Percentiles rank a stretch among this genome's conserved stretches.
phyloP scores from a whole-genome alignment of 2,113 vertebrate species.

The Triplophysa siluroides region DNA sequence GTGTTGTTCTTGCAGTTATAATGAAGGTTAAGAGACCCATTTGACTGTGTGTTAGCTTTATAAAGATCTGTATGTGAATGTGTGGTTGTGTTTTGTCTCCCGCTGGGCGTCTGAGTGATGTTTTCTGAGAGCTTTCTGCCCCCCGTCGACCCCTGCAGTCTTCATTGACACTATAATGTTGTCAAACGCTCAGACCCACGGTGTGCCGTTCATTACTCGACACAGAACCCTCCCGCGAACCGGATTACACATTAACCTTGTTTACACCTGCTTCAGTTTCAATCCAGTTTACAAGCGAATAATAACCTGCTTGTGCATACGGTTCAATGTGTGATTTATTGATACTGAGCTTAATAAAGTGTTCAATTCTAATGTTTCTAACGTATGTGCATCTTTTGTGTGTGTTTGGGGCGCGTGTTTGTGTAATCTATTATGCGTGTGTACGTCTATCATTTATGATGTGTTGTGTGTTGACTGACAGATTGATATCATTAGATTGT shows the following conservation, averaged over 20 bases:
- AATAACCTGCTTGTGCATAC: neutral
- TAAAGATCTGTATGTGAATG: neutral
- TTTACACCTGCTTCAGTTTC: constrained; percentile 36
- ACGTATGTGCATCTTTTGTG: too few relatives aligned
- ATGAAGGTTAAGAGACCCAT: neutral
- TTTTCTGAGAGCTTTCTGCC: constrained; percentile 11
- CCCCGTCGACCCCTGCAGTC: constrained; percentile 5
- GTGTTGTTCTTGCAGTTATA: neutral
- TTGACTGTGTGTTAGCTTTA: neutral
- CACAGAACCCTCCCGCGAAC: neutral
- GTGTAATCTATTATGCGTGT: too few relatives aligned
- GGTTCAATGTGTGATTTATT: neutral
- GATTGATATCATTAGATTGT: constrained; percentile 75
- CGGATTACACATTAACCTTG: constrained; percentile 28
- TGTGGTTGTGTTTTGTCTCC: constrained; percentile 7
- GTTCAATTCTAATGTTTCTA: too few relatives aligned
- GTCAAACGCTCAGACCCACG: constrained; percentile 18
- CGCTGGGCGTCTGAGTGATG: neutral
- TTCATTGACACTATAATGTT: constrained; percentile 31
- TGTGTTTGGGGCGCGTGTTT: too few relatives aligned
- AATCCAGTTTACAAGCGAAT: neutral
- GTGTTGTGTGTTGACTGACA: constrained; percentile 72
- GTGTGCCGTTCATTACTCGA: constrained; percentile 35
- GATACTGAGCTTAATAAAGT: neutral
- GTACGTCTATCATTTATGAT: neutral